Percentiles rank a stretch among this genome's conserved stretches.
Conservation (phyloP, 2,888 invertebrate species). For the Eupithecia dodoneata region DNA sequence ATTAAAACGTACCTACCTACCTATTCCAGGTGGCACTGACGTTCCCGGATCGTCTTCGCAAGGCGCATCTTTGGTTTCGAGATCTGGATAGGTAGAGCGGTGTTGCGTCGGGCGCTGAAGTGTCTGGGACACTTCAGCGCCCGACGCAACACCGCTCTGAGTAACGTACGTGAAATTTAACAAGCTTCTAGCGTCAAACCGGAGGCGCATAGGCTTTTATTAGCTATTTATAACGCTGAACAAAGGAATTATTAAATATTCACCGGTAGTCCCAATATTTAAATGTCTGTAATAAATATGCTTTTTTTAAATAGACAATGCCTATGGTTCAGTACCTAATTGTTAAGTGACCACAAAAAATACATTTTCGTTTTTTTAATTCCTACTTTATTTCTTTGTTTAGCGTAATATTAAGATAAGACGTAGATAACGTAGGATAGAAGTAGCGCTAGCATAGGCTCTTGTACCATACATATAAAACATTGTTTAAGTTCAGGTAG, state of each 20-base stretch:
- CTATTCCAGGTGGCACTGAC: neutral
- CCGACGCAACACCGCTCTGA: neutral
- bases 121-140: neutral
- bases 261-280: neutral
- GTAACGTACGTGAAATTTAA: neutral
- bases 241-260: neutral
- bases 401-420: neutral
- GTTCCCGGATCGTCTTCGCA: neutral
- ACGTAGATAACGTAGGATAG: neutral
- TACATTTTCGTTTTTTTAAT: neutral
- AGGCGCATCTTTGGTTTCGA: neutral
- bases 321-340: neutral
- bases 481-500: no score
- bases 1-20: neutral
- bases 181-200: neutral
- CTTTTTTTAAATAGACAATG: neutral
- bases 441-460: neutral
- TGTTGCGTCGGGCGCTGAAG: no score
- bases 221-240: neutral
- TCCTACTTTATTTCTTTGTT: neutral
- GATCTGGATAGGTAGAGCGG: no score
- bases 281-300: neutral
- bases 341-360: neutral
- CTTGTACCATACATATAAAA: no score
- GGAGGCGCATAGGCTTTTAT: neutral